phyloP scores from a whole-genome alignment of 2,888 invertebrate species.

The Chalcosyrphus nemorum region DNA sequence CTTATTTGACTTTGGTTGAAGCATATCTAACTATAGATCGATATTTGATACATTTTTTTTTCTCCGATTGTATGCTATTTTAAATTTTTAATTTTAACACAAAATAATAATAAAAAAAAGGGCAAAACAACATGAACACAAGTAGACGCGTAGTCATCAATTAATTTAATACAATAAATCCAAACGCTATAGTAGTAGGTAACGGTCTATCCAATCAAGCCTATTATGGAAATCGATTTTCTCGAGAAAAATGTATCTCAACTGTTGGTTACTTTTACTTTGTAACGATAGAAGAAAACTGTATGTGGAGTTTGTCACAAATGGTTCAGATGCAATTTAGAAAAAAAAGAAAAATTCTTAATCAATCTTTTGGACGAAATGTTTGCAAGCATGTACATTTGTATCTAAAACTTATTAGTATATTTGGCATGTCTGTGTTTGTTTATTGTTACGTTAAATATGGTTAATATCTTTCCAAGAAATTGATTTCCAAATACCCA shows the following conservation, averaged over 20 bases:
- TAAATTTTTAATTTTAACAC: not conserved
- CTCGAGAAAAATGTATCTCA: not conserved
- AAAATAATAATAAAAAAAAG: not conserved
- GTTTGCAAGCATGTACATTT: not conserved
- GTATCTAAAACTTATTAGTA: not conserved
- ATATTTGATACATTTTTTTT: constrained; percentile 4
- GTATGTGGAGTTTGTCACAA: no score
- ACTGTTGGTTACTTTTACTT: not conserved
- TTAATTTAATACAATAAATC: not conserved
- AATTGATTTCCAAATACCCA: constrained; percentile 9
- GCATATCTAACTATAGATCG: not conserved
- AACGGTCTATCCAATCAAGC: not conserved
- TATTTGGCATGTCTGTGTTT: constrained; percentile 13
- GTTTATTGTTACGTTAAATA: constrained; percentile 15
- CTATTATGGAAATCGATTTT: constrained; percentile 9
- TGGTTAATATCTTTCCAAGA: constrained; percentile 3
- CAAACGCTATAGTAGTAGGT: not conserved
- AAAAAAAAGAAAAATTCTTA: no score
- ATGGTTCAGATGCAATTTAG: not conserved
- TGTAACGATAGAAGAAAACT: not conserved
- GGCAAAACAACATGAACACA: not conserved
- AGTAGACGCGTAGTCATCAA: constrained; percentile 2
- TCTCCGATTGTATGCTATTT: not conserved
- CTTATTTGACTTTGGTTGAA: not conserved
- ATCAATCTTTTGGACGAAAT: not conserved